Evolutionary conservation across 1,140 invertebrate genomes (phyloP), one percentile per base, ranked within the genome.

Genomic region (Lepidurus apus): DNA sequence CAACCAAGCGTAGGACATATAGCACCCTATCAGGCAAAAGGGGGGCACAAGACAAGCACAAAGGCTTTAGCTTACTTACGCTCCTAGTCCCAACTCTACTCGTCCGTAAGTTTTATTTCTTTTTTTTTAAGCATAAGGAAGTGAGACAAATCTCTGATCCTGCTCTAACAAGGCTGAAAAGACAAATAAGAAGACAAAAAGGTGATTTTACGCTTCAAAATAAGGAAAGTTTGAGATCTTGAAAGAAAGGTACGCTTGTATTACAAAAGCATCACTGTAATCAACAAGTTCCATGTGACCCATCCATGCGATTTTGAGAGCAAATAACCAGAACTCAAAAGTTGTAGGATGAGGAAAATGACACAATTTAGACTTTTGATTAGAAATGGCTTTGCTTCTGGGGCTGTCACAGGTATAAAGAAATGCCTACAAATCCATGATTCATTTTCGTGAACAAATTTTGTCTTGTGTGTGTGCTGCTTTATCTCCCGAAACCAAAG

Each of bases 21-120:
- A 65, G 21, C 53, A 65, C 53, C 53, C 53, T 65, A 65, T 65
- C 53, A 65, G 6, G 53, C 53, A 65, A 65, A 65, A 9, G 53
- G 21, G 6, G 6, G 17, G 6, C 10, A 47, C 45, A 17, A 9
- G 53, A 65, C 34, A 34, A 34, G 34, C 34, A 34, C 34, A 34
- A 34, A 34, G 34, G 34, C 34, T 34, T 34, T 34, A 65, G 53
- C 6, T 13, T 47, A 21, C 53, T 65, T 65, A 13, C 53, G 21
- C 9, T 34, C 53, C 13, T 13, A 65, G 17, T 13, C 2, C 53
- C 17, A 65, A 7, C 21, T 65, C 53, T 47, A 10, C 45, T 17
- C 45, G 45, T 17, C 5, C 45, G 45, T 34, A 34, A 34, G 4
- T 34, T 4, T 34, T 34, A 34, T 34, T 34, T 34, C 34, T 34